A percentile compares a stretch with the other conserved stretches of the same genome.
Conservation (phyloP, 2,888 invertebrate genomes). For the Epistrophella euchroma region DNA sequence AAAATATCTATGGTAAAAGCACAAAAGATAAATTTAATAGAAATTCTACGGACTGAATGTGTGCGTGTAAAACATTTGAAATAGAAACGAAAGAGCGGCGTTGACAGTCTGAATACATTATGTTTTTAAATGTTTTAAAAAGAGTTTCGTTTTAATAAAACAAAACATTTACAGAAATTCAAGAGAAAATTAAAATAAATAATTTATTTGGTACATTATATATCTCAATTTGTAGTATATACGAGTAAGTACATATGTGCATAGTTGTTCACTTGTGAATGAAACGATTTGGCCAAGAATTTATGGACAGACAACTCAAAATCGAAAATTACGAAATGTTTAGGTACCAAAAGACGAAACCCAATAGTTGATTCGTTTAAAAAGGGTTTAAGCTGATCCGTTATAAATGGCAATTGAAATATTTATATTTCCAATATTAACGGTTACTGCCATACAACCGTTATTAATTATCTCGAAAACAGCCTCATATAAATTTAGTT, state of each 20-base stretch:
- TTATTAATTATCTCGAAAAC: too few species aligned
- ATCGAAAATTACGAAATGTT: too few species aligned
- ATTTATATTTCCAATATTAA: too few species aligned
- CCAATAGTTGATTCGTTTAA: too few species aligned
- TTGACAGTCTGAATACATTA: slow-evolving; percentile 54
- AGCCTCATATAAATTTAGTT: too few species aligned
- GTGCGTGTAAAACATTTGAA: slow-evolving; percentile 26
- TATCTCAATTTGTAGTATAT: not conserved
- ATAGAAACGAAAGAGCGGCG: slow-evolving; percentile 45
- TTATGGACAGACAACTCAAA: too few species aligned
- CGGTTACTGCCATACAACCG: too few species aligned
- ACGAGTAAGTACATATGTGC: too few species aligned
- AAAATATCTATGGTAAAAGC: slow-evolving; percentile 2
- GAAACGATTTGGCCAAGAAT: too few species aligned
- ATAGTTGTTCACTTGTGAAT: not conserved
- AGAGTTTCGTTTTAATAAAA: slow-evolving; percentile 16
- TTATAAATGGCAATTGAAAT: too few species aligned
- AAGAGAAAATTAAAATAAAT: not conserved
- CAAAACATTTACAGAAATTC: slow-evolving; percentile 8
- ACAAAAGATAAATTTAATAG: slow-evolving; percentile 42
- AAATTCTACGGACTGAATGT: slow-evolving; percentile 12
- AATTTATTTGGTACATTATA: not conserved
- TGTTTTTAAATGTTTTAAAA: slow-evolving; percentile 28
- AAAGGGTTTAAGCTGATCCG: too few species aligned
- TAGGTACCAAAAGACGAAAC: too few species aligned